Base-by-base conservation (phyloP, 2,113 vertebrate genomes). In the Himantopus leucocephalus region DNA sequence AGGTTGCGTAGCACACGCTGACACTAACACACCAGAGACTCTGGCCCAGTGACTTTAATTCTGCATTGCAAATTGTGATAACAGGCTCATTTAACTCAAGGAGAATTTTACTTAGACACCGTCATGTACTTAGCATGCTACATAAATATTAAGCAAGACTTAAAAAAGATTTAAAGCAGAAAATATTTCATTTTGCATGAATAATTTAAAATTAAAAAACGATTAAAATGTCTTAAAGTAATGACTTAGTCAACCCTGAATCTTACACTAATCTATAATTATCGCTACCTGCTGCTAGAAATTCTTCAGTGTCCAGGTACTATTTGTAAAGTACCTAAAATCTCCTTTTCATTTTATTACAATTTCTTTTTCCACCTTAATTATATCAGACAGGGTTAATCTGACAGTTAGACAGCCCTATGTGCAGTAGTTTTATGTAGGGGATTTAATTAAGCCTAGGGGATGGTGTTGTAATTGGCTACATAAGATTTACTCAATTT, bases 331-430 rank as follows among this genome's bases (percentile, higher is more conserved):
- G 29, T 43, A 67, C 24, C 62, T 70, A 76, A 88, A 94, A 91
- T 70, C 48, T 90, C 58, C 63, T 94, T 94, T 75, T 81, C 23
- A 78, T 78, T 89, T 90, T 29, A 95, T 95, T 94, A 78, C 27
- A 83, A 39, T 82, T 95, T 83, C 73, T 90, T 92, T 89, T 97
- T 88, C 52, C n/a, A 85, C 9, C 26, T 85, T 88, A 90, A 96
- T 94, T 80, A 63, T 73, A 94, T 87, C 60, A 91, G 41, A 3
- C 35, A 60, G 59, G 32, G 63, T 82, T 96, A 96, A 96, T 96
- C 75, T 91, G 95, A 94, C 87, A 92, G 72, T 39, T 83, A 93
- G 88, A 88, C 91, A 90, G 52, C 45, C 19, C 37, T 48, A 14
- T 67, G 34, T 59, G 59, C 8, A 56, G 45, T 59, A 94, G 78